Evolutionary conservation across 2,888 invertebrate genomes (phyloP), one percentile per base, ranked within the genome.

Genomic region (Lordiphosa andalusiaca): DNA sequence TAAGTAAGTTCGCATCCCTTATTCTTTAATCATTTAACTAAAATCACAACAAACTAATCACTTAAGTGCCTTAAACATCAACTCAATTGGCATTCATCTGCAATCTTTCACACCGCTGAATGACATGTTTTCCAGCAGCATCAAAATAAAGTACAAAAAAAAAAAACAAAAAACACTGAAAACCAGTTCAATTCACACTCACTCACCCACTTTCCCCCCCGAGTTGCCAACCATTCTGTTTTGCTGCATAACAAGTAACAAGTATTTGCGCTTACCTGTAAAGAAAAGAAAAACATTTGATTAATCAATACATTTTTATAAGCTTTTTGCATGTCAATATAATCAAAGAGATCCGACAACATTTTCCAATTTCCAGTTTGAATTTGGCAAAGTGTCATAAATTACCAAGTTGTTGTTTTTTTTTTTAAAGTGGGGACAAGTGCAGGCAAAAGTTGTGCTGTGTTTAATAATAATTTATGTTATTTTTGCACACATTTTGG

Each of bases 261-360:
- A 51, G 53, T 60, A 53, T 6, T 69, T 57, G 50, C 16, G 83
- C 81, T 81, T 81, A 81, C 81, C 81, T 82, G 80, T 38, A 81
- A 81, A 13, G 71, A 49, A 67, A 52, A 60, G 30, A 69, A 39
- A 49, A 57, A 63, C 41, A 78, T 72, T 70, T 73, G 70, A 76
- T 83, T 83, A 83, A 73, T 82, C 64, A 61, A 61, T 73, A 69
- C 69, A 71, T 48, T 54, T 66, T 40, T 57, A 59, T 46, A 48
- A 49, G 46, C 37, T 40, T 41, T 41, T 36, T 38, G 5, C 35
- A 21, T 38, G 44, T 47, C 54, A 59, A 51, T 48, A 38, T 39
- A 53, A 46, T 52, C 48, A 64, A 57, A 50, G 47, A 50, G 46
- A 58, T 50, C 13, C 57, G 58, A 57, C 46, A 63, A 38, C 51